Percentiles rank a stretch among this genome's conserved stretches.
These are phyloP conservation scores for Dicrurus megarhynchus DNA, from an alignment of 2,113 vertebrate genomes.

Conservation along the genomic window DNA sequence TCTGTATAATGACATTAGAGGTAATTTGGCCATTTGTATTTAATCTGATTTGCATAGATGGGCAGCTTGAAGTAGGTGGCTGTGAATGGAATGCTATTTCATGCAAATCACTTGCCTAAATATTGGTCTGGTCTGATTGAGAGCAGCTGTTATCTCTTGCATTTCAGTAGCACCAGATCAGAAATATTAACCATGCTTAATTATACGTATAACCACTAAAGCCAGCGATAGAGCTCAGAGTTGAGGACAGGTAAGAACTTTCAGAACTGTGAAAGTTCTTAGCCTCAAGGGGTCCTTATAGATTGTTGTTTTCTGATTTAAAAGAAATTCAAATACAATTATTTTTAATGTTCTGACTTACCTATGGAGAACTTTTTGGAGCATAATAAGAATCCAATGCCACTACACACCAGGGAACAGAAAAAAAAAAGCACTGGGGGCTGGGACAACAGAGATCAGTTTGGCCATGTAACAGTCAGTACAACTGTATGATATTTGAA, in stretches of 20 bases:
- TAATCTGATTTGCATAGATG: not conserved
- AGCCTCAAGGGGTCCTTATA: not conserved
- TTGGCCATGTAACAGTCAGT: not conserved
- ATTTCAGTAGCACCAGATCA: not conserved
- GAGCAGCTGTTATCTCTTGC: not conserved
- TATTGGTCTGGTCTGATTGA: not conserved
- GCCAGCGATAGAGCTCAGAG: not conserved
- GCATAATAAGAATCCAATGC: not conserved
- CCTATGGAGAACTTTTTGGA: not conserved
- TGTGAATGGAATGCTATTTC: not conserved
- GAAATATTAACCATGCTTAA: not conserved
- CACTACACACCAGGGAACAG: not conserved
- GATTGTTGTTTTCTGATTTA: not conserved
- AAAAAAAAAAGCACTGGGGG: not conserved
- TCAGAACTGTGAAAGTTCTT: not conserved
- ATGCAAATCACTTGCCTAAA: not conserved
- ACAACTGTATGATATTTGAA: not conserved
- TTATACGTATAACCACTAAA: not conserved
- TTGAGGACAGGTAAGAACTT: not conserved
- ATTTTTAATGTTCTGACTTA: not conserved
- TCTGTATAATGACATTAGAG: not conserved
- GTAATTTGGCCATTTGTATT: conserved; percentile 20
- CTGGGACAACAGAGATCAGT: not conserved
- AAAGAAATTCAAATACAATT: not conserved
- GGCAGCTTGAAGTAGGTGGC: not conserved